A percentile compares a stretch with the other conserved stretches of the same genome.
Evolutionary conservation across 2,888 invertebrate species (phyloP).

Genomic region (Cheilosia variabilis): DNA sequence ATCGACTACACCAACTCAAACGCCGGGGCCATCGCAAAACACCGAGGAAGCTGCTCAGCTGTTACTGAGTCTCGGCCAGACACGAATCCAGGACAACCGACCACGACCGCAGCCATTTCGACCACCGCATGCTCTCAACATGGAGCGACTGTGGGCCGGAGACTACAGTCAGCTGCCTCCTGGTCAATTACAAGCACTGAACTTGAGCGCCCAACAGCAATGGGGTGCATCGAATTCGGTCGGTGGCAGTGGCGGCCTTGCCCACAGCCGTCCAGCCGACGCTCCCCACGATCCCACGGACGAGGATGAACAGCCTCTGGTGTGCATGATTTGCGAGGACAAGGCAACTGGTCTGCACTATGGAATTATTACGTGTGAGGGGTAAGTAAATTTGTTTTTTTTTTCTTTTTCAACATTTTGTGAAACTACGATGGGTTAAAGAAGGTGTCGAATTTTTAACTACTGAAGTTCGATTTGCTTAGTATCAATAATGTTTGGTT

Average conservation of each 20-base stretch:
- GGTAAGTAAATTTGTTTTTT: slow-evolving; percentile 83
- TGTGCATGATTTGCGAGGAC: slow-evolving; percentile 99
- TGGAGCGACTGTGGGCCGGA: slow-evolving; percentile 96
- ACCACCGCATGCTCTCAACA: slow-evolving; percentile 89
- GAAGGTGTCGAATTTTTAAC: too few species aligned
- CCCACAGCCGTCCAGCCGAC: slow-evolving; percentile 80
- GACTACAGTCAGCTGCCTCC: slow-evolving; percentile 93
- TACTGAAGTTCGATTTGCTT: too few species aligned
- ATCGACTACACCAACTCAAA: slow-evolving; percentile 81
- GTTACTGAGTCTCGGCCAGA: slow-evolving; percentile 90
- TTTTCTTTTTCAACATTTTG: background rate
- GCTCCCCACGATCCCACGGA: slow-evolving; percentile 84
- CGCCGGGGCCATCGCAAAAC: slow-evolving; percentile 84
- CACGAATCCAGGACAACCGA: slow-evolving; percentile 85
- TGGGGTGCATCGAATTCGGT: slow-evolving; percentile 82
- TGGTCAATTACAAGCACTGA: slow-evolving; percentile 91
- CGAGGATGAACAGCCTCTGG: slow-evolving; percentile 96
- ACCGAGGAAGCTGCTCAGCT: slow-evolving; percentile 89
- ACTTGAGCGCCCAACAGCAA: slow-evolving; percentile 87
- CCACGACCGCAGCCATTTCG: slow-evolving; percentile 84
- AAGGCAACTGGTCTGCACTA: slow-evolving; percentile 99
- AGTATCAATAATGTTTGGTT: too few species aligned
- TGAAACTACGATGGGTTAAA: too few species aligned
- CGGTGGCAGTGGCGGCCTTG: slow-evolving; percentile 66
- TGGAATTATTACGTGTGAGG: slow-evolving; percentile 99